Conservation (phyloP, 37 sponge, comb jelly and placozoan species). For the Cliona cf. orientalis region DNA sequence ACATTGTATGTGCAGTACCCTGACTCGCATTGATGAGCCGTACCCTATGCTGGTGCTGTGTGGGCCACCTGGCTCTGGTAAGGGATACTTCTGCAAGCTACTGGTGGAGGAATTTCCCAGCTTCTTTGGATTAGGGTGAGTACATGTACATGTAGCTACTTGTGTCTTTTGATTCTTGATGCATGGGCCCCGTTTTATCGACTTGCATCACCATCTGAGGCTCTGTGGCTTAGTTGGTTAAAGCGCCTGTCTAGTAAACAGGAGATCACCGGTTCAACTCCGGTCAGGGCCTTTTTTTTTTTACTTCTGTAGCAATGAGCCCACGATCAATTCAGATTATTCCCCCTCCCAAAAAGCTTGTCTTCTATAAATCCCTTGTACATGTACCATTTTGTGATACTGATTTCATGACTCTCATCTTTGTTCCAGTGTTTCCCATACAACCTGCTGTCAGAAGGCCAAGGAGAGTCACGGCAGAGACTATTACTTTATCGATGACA, state of each 20-base stretch:
- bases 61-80: constrained; percentile 85
- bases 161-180: background rate
- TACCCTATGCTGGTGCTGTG: constrained; percentile 87
- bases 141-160: background rate
- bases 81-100: constrained; percentile 49
- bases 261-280: background rate
- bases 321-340: too few relatives aligned
- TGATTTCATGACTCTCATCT: background rate
- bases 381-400: background rate
- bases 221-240: background rate
- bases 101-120: constrained; percentile 87
- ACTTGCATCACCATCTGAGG: too few relatives aligned
- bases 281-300: background rate
- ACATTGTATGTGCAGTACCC: constrained; percentile 51
- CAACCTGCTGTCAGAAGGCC: constrained; percentile 53
- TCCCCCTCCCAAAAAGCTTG: too few relatives aligned
- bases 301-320: background rate
- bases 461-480: constrained; percentile 71
- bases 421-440: constrained; percentile 70
- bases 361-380: background rate
- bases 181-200: constrained; percentile 6
- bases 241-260: background rate
- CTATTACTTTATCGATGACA: constrained; percentile 71
- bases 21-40: constrained; percentile 73
- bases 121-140: constrained; percentile 87